A percentile compares a stretch with the other conserved stretches of the same genome.
Evolutionary conservation across 2,113 vertebrate species (phyloP).

Genomic region (Dromaius novaehollandiae): DNA sequence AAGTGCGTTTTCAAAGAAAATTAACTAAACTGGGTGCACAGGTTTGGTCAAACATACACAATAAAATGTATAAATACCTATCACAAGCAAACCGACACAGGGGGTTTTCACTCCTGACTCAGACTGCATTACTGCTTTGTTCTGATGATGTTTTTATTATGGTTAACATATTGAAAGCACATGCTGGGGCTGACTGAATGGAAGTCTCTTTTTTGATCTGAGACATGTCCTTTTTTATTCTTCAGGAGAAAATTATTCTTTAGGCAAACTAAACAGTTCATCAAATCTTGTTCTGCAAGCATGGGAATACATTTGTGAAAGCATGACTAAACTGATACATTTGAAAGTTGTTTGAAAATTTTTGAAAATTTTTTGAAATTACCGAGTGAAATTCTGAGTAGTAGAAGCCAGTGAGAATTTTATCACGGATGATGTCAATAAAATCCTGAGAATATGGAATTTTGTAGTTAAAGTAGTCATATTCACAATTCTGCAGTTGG

Average conservation of each 20-base stretch:
- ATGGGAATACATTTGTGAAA: not conserved
- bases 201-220: not conserved
- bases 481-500: not conserved
- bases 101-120: not conserved
- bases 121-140: not conserved
- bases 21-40: not conserved
- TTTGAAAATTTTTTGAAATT: not conserved
- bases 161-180: not conserved
- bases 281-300: not conserved
- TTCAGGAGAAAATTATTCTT: not conserved
- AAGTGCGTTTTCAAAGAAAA: not conserved
- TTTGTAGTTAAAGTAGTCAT: not conserved
- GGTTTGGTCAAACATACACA: not conserved
- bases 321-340: not conserved
- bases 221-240: not conserved
- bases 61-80: not conserved
- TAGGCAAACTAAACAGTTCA: not conserved
- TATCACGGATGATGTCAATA: not conserved
- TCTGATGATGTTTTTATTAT: not conserved
- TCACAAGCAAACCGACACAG: not conserved
- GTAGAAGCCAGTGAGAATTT: not conserved
- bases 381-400: not conserved
- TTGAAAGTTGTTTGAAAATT: not conserved
- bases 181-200: not conserved
- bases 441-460: not conserved